Conservation (phyloP, 64 coral and sea anemone genomes). For the Pocillopora damicornis region DNA sequence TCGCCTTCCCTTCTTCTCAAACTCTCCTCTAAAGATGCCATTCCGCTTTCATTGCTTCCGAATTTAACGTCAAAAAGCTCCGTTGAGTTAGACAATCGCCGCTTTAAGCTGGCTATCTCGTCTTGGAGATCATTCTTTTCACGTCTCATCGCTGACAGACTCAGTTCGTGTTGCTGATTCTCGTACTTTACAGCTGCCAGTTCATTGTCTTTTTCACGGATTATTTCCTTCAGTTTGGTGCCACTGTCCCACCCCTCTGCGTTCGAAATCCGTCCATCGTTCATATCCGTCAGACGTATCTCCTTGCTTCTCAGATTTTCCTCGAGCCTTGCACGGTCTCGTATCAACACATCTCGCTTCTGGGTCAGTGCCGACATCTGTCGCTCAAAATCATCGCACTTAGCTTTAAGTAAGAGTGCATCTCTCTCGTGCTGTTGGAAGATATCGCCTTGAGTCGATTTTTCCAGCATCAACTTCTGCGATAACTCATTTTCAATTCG, state of each 20-base stretch:
- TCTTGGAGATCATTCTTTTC: constrained; percentile 79
- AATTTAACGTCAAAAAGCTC: constrained; percentile 5
- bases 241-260: neutral
- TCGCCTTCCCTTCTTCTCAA: constrained; percentile 59
- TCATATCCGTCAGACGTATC: constrained; percentile 31
- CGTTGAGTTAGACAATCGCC: neutral
- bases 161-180: constrained; percentile 69
- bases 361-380: constrained; percentile 50
- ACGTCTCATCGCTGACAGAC: constrained; percentile 59
- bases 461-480: constrained; percentile 77
- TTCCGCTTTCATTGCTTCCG: constrained; percentile 36
- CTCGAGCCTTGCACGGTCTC: constrained; percentile 67
- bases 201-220: constrained; percentile 71
- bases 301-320: constrained; percentile 60
- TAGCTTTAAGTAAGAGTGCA: constrained; percentile 48
- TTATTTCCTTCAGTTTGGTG: constrained; percentile 49
- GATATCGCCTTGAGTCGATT: constrained; percentile 28
- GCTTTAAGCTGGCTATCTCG: constrained; percentile 64
- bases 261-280: neutral
- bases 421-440: constrained; percentile 61
- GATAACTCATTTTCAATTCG: constrained; percentile 73
- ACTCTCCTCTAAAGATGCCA: constrained; percentile 45
- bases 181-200: constrained; percentile 60
- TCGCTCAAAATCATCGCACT: constrained; percentile 58
- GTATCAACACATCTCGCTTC: constrained; percentile 53